Evolutionary conservation across 2,797 vertebrate genomes (phyloP).

Genomic region (Dipus sagitta): DNA sequence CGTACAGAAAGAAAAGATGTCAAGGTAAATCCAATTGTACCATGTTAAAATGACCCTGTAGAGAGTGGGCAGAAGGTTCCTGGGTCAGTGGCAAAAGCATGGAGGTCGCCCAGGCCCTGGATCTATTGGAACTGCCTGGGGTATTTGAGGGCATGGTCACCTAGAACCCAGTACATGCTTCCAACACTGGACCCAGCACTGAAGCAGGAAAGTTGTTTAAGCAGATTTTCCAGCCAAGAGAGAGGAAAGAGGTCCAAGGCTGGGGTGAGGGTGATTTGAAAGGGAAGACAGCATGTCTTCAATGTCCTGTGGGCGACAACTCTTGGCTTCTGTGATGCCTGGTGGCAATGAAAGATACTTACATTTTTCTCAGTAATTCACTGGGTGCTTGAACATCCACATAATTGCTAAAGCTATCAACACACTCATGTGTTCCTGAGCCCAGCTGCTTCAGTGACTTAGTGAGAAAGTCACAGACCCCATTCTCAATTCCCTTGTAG

Average conservation of each 20-base stretch:
- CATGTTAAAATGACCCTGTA: neutral
- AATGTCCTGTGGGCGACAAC: neutral
- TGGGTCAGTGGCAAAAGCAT: neutral
- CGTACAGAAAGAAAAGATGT: neutral
- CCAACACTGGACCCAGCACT: fast-evolving
- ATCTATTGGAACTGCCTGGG: neutral
- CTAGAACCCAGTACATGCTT: neutral
- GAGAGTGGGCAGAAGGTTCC: too few relatives aligned
- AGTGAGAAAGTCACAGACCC: neutral
- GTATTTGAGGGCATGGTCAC: neutral
- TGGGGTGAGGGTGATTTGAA: neutral
- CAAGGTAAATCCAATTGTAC: neutral
- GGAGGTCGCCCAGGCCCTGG: neutral
- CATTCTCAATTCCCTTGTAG: fast-evolving
- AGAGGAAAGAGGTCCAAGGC: neutral
- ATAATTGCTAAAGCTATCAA: neutral
- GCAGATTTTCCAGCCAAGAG: neutral
- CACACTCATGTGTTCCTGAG: neutral
- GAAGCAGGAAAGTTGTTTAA: neutral
- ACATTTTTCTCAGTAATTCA: neutral
- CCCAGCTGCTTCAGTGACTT: neutral
- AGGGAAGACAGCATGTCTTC: neutral
- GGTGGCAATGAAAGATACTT: neutral
- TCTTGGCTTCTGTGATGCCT: neutral
- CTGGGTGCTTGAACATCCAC: neutral